phyloP scores from a whole-genome alignment of 1,140 invertebrate genomes.

The Drusus annulatus region DNA sequence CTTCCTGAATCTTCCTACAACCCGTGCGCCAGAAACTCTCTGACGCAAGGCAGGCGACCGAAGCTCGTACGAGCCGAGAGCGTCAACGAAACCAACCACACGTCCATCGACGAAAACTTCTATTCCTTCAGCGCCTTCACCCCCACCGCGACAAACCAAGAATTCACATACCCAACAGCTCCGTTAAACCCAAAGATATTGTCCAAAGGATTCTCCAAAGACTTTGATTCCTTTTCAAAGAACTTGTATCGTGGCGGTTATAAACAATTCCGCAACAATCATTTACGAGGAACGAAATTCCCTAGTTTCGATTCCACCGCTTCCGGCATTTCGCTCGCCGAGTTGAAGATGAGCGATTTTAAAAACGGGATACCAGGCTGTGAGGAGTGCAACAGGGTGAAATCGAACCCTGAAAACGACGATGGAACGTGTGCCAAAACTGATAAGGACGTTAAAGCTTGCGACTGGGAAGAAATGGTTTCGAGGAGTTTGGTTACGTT shows the following conservation, averaged over 20 bases:
- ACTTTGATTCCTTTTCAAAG: constrained; percentile 39
- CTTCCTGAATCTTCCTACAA: constrained; percentile 64
- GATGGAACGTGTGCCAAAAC: constrained; percentile 56
- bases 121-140: constrained; percentile 50
- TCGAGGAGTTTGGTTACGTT: constrained; percentile 78
- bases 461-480: constrained; percentile 61
- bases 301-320: constrained; percentile 29
- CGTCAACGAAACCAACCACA: constrained; percentile 62
- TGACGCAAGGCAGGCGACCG: constrained; percentile 34
- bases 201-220: constrained; percentile 31
- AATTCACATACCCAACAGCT: constrained; percentile 44
- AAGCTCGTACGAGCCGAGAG: constrained; percentile 63
- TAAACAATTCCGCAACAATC: constrained; percentile 18
- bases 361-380: constrained; percentile 52
- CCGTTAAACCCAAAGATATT: constrained; percentile 1
- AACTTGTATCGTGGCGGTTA: constrained; percentile 27
- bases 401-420: constrained; percentile 12
- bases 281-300: constrained; percentile 29
- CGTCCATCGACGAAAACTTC: constrained; percentile 53
- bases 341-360: constrained; percentile 51
- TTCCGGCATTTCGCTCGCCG: constrained; percentile 31
- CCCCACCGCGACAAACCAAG: constrained; percentile 46
- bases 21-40: constrained; percentile 42
- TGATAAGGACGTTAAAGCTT: constrained; percentile 5
- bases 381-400: constrained; percentile 46